Evolutionary conservation across 2,797 vertebrate species (phyloP).

Genomic region (Carduelis carduelis): DNA sequence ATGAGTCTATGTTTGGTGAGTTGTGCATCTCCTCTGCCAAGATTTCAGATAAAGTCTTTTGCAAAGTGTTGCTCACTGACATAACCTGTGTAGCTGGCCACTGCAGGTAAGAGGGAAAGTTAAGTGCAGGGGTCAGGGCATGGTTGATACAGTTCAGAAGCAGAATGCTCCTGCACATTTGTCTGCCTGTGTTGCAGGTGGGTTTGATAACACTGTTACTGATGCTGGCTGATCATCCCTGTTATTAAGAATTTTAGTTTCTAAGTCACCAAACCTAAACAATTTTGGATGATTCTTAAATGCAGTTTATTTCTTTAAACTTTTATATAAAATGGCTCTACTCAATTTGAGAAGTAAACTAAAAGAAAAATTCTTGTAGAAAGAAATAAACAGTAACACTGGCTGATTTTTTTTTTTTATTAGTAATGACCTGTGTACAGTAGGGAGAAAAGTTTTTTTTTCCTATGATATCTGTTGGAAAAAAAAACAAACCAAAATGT

Average conservation of each 20-base stretch:
- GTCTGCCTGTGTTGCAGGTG: neutral
- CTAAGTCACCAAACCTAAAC: neutral
- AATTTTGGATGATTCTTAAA: neutral
- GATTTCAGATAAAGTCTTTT: neutral
- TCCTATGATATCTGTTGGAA: neutral
- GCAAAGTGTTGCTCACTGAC: neutral
- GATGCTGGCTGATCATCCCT: neutral
- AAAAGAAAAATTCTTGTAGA: neutral
- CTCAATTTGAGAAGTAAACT: neutral
- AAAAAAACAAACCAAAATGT: neutral
- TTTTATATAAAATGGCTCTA: neutral
- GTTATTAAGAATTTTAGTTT: neutral
- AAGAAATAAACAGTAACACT: neutral
- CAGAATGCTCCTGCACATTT: neutral
- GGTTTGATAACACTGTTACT: neutral
- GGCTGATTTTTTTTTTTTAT: neutral
- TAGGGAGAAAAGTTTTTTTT: neutral
- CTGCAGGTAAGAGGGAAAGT: neutral
- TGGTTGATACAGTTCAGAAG: neutral
- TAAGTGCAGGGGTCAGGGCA: neutral
- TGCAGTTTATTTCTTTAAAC: neutral
- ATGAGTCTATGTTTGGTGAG: conserved; percentile 88
- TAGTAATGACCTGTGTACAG: neutral
- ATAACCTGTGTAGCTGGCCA: neutral
- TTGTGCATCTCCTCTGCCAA: neutral